phyloP scores from a whole-genome alignment of 2,797 vertebrate genomes.

The Sebastes baramenuke region DNA sequence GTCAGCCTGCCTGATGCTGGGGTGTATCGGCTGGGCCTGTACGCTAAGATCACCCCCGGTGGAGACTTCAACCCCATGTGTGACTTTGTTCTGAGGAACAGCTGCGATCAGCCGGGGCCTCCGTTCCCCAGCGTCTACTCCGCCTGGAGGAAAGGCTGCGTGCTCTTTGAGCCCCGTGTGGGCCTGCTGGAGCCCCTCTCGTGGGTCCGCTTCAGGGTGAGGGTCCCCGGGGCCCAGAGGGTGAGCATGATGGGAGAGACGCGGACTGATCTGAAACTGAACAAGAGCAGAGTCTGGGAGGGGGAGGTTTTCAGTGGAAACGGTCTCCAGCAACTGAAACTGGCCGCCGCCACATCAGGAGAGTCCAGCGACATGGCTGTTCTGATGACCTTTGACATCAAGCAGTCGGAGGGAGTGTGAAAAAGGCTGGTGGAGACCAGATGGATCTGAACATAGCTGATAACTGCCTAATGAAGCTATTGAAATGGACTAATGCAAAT shows the following conservation, averaged over 20 bases:
- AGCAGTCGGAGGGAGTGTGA: constrained; percentile 56
- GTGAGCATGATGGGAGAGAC: constrained; percentile 79
- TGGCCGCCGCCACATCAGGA: constrained; percentile 73
- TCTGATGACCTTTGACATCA: constrained; percentile 81
- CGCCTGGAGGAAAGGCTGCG: constrained; percentile 82
- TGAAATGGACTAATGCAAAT: constrained; percentile 5
- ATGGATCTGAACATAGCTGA: background rate
- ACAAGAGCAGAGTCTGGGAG: constrained; percentile 84
- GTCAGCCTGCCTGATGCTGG: constrained; percentile 73
- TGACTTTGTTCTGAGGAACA: constrained; percentile 82
- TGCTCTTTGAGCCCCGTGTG: constrained; percentile 83
- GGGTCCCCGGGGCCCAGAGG: constrained; percentile 76
- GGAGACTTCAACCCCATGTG: constrained; percentile 81
- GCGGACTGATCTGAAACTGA: constrained; percentile 75
- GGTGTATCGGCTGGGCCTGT: constrained; percentile 81
- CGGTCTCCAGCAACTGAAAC: constrained; percentile 68
- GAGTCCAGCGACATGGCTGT: constrained; percentile 79
- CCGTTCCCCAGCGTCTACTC: constrained; percentile 83
- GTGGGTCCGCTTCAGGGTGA: constrained; percentile 83
- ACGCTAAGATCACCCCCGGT: constrained; percentile 62
- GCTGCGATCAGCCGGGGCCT: constrained; percentile 59
- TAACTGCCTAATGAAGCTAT: background rate
- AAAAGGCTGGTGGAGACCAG: background rate
- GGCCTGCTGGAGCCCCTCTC: constrained; percentile 78
- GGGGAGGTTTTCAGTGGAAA: constrained; percentile 74